Evolutionary conservation across 2,888 invertebrate species (phyloP).

Genomic region (Anthophora plumipes): DNA sequence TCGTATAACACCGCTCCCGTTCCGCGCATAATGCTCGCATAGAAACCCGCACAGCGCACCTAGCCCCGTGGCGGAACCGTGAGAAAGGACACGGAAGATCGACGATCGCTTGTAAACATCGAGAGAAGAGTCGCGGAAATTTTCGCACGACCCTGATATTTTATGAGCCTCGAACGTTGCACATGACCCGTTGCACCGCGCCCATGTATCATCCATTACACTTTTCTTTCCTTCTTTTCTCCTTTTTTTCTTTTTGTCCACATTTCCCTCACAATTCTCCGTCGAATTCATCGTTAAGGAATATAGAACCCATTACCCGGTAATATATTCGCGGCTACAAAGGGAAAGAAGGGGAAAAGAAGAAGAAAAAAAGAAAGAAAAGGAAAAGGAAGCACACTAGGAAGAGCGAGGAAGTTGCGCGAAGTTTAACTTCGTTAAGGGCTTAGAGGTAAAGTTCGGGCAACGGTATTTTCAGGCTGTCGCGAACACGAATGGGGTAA

Average conservation of each 20-base stretch:
- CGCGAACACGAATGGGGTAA: slow-evolving; percentile 41
- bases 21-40: slow-evolving; percentile 64
- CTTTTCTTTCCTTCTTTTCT: neutral
- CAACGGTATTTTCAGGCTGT: slow-evolving; percentile 39
- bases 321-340: neutral
- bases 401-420: slow-evolving; percentile 7
- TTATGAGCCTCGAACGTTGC: slow-evolving; percentile 47
- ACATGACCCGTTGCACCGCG: slow-evolving; percentile 25
- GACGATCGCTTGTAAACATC: slow-evolving; percentile 69
- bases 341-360: neutral
- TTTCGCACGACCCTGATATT: slow-evolving; percentile 71
- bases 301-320: no score
- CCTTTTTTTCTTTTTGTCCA: neutral
- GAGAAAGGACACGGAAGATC: slow-evolving; percentile 72
- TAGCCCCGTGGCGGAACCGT: slow-evolving; percentile 55
- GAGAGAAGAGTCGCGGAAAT: slow-evolving; percentile 59
- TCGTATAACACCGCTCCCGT: slow-evolving; percentile 61
- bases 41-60: slow-evolving; percentile 51
- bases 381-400: neutral
- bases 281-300: neutral
- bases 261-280: neutral
- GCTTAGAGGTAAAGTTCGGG: slow-evolving; percentile 27
- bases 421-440: slow-evolving; percentile 45
- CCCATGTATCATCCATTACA: slow-evolving; percentile 23
- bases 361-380: neutral